Evolutionary conservation across 2,113 vertebrate genomes (phyloP), one percentile per base, ranked within the genome.

Genomic region (Nycticebus coucang): DNA sequence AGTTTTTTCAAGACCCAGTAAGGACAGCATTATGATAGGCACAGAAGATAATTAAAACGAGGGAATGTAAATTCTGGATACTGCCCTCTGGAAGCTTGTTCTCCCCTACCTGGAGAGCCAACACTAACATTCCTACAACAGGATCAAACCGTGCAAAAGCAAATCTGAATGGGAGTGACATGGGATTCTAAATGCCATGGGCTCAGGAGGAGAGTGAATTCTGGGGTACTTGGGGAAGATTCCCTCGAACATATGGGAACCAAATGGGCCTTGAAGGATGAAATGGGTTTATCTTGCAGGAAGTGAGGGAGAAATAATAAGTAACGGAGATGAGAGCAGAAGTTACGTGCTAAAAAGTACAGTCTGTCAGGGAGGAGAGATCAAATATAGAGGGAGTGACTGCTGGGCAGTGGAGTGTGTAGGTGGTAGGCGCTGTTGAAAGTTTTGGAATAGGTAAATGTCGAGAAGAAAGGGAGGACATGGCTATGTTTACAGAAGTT

Each of bases 1-100:
- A 45, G 30, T 87, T 91, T 88, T 87, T 28, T 93, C 86, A 64
- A 84, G 86, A 83, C 33, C 41, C n/a, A 62, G 37, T 91, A 89
- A 87, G 69, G 71, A 62, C n/a, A 59, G 35, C 64, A 11, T 7
- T 45, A 0, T 64, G 62, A 37, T 86, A 79, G 41, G 59, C 64
- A 72, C 53, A 35, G 74, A 55, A 74, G 66, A 74, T 82, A 74
- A 83, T 92, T 64, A 85, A 66, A 78, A 45, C 78, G 45, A 50
- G 45, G 45, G 78, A 91, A 60, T 75, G 35, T 37, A 69, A 80
- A 83, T 85, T 94, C 41, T 85, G 14, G 50, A 53, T 18, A 57
- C 69, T 84, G 66, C 33, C 59, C 41, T 62, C 55, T 81, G 77
- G 89, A 94, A 87, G 75, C 35, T 55, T 41, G 62, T 53, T 74